A percentile compares a stretch with the other conserved stretches of the same genome.
phyloP scores from a whole-genome alignment of 2,113 vertebrate genomes.

The Vimba vimba region DNA sequence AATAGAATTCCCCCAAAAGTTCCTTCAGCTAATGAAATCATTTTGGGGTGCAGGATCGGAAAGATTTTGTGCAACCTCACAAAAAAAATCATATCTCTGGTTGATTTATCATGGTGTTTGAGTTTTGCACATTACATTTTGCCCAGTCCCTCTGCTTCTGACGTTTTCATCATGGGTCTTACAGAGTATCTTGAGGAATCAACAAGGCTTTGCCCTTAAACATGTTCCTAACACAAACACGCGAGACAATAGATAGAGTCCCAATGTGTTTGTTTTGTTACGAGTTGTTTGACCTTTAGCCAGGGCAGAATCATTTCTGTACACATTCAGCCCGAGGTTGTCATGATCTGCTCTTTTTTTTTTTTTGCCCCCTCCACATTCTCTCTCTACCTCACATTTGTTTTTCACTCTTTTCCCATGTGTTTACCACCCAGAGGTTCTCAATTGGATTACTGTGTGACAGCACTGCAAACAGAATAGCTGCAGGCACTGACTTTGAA shows the following conservation, averaged over 20 bases:
- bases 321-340: conserved; percentile 9
- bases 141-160: not conserved
- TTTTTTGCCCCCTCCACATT: not conserved
- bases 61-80: not conserved
- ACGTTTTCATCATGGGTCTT: not conserved
- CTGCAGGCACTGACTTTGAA: conserved; percentile 30
- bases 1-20: not conserved
- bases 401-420: conserved; percentile 11
- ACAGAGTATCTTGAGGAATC: not conserved
- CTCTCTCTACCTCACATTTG: not conserved
- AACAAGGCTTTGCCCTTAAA: not conserved
- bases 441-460: conserved; percentile 40
- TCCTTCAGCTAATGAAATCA: not conserved
- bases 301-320: conserved; percentile 14
- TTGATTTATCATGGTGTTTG: not conserved
- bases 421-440: conserved; percentile 32
- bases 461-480: conserved; percentile 32
- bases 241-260: not conserved
- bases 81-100: not conserved
- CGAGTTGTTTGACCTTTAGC: conserved; percentile 15
- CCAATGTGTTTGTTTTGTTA: not conserved
- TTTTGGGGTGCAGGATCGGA: not conserved
- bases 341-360: not conserved
- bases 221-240: conserved; percentile 17
- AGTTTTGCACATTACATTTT: not conserved